These are phyloP conservation scores for Calidris pygmaea DNA, from an alignment of 2,113 vertebrate genomes.

Conservation along the genomic window DNA sequence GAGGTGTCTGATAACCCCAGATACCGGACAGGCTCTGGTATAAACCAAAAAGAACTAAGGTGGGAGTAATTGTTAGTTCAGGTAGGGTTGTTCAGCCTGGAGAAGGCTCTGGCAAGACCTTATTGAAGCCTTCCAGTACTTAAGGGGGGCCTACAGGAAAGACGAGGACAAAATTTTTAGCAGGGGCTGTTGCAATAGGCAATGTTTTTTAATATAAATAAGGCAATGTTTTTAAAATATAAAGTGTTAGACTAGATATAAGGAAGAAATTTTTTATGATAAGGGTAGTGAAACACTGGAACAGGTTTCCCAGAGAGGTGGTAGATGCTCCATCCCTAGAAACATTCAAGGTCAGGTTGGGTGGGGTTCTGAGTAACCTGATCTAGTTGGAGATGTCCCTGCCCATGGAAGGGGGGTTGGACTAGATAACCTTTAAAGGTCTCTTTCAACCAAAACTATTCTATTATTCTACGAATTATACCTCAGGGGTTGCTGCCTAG, in stretches of 20 bases:
- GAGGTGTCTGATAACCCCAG: background rate
- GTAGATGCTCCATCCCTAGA: too few relatives aligned
- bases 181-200: background rate
- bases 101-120: background rate
- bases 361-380: accelerated
- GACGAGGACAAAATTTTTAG: background rate
- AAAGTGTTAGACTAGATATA: background rate
- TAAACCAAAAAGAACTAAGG: background rate
- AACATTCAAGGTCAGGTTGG: background rate
- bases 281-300: background rate
- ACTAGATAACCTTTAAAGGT: background rate
- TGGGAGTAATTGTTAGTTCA: background rate
- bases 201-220: too few relatives aligned
- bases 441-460: background rate
- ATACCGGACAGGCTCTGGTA: background rate
- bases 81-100: background rate
- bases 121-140: background rate
- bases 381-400: background rate
- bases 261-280: background rate
- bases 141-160: background rate
- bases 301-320: background rate
- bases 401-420: accelerated
- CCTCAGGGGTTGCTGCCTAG: background rate
- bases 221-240: accelerated
- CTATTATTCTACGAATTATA: background rate